phyloP scores from a whole-genome alignment of 2,113 vertebrate genomes.

The Bubo scandiacus region DNA sequence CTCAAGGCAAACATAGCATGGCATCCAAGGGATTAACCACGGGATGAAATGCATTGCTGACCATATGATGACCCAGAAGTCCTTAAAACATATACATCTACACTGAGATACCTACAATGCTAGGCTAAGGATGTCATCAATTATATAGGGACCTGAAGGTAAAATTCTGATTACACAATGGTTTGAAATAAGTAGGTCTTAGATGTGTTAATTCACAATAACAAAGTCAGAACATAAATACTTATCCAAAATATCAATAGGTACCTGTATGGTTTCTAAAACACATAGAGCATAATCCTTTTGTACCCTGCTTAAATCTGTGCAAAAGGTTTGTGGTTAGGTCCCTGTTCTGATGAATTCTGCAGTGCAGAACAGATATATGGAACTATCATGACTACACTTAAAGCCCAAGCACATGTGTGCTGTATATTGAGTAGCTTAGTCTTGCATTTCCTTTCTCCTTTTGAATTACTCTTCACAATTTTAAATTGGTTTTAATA shows the following conservation, averaged over 20 bases:
- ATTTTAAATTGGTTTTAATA: background rate
- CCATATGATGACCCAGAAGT: background rate
- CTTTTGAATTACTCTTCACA: conserved; percentile 1
- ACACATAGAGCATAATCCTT: background rate
- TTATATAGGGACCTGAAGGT: background rate
- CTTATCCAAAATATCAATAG: background rate
- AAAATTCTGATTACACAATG: background rate
- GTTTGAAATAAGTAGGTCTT: background rate
- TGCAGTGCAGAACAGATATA: background rate
- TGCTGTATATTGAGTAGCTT: background rate
- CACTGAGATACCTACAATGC: background rate
- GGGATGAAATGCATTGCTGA: background rate
- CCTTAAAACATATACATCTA: background rate
- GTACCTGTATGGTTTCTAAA: background rate
- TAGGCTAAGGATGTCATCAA: background rate
- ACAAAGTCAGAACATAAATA: background rate
- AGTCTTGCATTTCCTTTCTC: background rate
- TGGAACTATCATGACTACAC: fast-evolving
- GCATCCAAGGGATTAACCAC: background rate
- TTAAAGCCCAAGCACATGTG: background rate
- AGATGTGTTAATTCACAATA: background rate
- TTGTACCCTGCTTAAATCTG: background rate
- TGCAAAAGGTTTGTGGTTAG: background rate
- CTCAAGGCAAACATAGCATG: conserved; percentile 14
- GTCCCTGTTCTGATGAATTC: background rate